phyloP scores from a whole-genome alignment of 2,797 vertebrate genomes.

The Peromyscus aztecus region DNA sequence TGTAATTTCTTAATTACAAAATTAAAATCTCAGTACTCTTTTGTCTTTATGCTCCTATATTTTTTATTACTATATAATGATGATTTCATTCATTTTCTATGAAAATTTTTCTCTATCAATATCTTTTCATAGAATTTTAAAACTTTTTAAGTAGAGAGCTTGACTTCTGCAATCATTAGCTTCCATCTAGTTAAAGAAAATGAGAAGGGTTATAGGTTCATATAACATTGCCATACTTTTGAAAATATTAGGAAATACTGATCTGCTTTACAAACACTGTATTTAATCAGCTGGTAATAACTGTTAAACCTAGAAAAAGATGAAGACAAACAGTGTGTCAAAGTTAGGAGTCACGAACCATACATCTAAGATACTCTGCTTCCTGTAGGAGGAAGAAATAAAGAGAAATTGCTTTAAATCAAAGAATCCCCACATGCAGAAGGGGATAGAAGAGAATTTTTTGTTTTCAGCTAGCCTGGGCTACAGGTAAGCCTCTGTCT shows the following conservation, averaged over 20 bases:
- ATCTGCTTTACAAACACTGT: not conserved
- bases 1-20: not conserved
- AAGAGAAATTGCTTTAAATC: not conserved
- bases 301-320: not conserved
- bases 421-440: not conserved
- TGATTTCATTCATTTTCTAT: not conserved
- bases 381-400: not conserved
- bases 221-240: not conserved
- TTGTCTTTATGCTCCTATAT: not conserved
- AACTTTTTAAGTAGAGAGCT: not conserved
- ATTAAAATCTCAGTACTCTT: not conserved
- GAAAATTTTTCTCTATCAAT: not conserved
- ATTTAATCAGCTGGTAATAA: not conserved
- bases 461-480: not conserved
- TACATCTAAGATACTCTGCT: not conserved
- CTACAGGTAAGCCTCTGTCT: not conserved
- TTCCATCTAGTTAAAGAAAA: constrained; percentile 8
- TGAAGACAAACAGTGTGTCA: not conserved
- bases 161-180: not conserved
- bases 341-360: constrained; percentile 5
- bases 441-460: not conserved
- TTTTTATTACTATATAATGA: constrained; percentile 22
- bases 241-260: not conserved
- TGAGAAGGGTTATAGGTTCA: not conserved
- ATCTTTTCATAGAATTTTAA: not conserved